A percentile compares a stretch with the other conserved stretches of the same genome.
phyloP scores from a whole-genome alignment of 1,140 invertebrate genomes.

The Chelonus insularis region DNA sequence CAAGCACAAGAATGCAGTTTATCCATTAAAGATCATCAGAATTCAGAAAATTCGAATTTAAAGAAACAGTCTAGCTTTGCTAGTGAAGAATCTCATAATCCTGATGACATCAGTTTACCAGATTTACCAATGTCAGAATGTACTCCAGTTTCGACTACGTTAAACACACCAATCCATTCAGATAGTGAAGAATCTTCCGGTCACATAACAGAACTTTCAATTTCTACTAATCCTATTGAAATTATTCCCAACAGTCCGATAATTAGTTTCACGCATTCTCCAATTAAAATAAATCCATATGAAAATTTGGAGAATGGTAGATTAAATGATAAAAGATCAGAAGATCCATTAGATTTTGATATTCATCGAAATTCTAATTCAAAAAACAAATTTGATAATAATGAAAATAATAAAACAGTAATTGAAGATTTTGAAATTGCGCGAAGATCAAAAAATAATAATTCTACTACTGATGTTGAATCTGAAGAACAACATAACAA shows the following conservation, averaged over 20 bases:
- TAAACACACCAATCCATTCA: conserved; percentile 56
- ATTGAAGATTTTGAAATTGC: conserved; percentile 22
- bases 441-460: neutral
- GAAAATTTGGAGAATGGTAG: conserved; percentile 31
- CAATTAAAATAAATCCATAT: conserved; percentile 41
- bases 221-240: conserved; percentile 54
- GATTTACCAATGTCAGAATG: conserved; percentile 53
- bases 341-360: conserved; percentile 44
- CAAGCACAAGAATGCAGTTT: neutral
- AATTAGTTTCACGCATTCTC: conserved; percentile 54
- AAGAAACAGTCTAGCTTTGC: conserved; percentile 44
- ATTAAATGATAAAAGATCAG: conserved; percentile 23
- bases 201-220: conserved; percentile 42
- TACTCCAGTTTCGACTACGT: conserved; percentile 52
- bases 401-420: neutral
- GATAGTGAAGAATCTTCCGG: conserved; percentile 54
- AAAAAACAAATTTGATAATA: conserved; percentile 3
- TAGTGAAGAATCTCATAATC: conserved; percentile 51
- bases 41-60: conserved; percentile 28
- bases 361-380: conserved; percentile 35
- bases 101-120: conserved; percentile 55
- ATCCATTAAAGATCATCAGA: conserved; percentile 20
- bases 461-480: neutral
- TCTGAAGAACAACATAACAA: neutral
- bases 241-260: conserved; percentile 53